Base-by-base conservation (phyloP, 2,113 vertebrate species). In the Chauna torquata region DNA sequence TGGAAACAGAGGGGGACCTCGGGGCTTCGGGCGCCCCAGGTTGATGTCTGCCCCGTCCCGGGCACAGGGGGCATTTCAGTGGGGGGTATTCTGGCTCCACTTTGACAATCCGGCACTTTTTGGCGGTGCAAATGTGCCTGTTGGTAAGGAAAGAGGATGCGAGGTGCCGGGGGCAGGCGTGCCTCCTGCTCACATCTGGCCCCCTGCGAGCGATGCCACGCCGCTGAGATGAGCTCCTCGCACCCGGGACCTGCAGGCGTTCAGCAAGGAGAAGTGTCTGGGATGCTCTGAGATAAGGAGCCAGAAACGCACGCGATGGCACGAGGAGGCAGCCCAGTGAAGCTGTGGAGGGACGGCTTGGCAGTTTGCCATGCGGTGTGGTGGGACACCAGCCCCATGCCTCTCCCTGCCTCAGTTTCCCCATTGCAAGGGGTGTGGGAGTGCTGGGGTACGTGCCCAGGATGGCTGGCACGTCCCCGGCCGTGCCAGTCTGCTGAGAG, bases 381-480 rank as follows among this genome's bases (percentile, higher is more conserved):
- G 58, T 47, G 59, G 66, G 34, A 24, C 38, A 6, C 15, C 6
- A 32, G 24, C 59, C 44, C 36, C 8, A 58, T 38, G 45, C 28
- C 45, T 68, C 11, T 81, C 45, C 52, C 59, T 74, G 66, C 58
- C 82, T 85, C 58, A 65, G 58, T 89, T 81, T 92, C 86, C 61
- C 69, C 19, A 0, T 18, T 12, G 14, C 7, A 50, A 25, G 36
- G 2, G 0, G 12, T 38, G 1, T 3, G 5, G 32, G 24, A 55
- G n/a, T 19, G 11, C 57, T 50, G 71, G 36, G 71, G 34, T 16
- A 4, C 25, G 1, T n/a, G 11, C 24, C 59, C 22, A 44, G 64
- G 72, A 50, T 12, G 68, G 30, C 50, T 71, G 80, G 64, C 44
- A 27, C 16, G 6, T 49, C 65, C 70, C 71, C 0, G 2, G 45